Evolutionary conservation across 2,888 invertebrate species (phyloP), one percentile per base, ranked within the genome.

Genomic region (Meteorus colon): DNA sequence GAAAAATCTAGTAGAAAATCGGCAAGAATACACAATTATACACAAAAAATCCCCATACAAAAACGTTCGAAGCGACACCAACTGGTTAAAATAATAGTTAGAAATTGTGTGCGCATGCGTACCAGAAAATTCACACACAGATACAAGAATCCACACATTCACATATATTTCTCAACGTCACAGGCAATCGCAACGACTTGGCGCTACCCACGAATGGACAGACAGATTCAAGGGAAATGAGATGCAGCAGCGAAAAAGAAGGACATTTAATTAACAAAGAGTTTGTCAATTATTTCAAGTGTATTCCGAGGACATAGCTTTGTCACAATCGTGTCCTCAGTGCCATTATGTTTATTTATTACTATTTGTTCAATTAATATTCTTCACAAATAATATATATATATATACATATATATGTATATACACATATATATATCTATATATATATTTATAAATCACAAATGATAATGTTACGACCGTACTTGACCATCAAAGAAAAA

Each of bases 401-500:
- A 41, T 41, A 41, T 41, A 1, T 41, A 41, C 8, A 41, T 12
- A 41, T 41, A 41, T 41, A 12, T 12, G 0, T 34, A 34, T 34
- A 34, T 2, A 34, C 27, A n/a, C 4, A 51, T 14, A 51, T 51
- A 60, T 24, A 12, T 12, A 0, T 24, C 24, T 24, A 5, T 37
- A 19, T 41, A 41, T 41, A 29, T 37, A 71, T 29, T 60, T 71
- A 60, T 31, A 55, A 16, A 59, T 24, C 14, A 41, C 29, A 66
- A 60, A 75, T 59, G 59, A 80, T 78, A 77, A 87, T 87, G 87
- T 82, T 82, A 80, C 82, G 81, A 76, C 76, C 78, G 74, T 83
- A 84, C 77, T 84, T 81, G 76, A 80, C 83, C 70, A 55, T 55
- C 55, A 84, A 84, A 80, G 85, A 85, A 83, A 85, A 84, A 83